Evolutionary conservation across 1,140 invertebrate species (phyloP).

Genomic region (Halesus radiatus): DNA sequence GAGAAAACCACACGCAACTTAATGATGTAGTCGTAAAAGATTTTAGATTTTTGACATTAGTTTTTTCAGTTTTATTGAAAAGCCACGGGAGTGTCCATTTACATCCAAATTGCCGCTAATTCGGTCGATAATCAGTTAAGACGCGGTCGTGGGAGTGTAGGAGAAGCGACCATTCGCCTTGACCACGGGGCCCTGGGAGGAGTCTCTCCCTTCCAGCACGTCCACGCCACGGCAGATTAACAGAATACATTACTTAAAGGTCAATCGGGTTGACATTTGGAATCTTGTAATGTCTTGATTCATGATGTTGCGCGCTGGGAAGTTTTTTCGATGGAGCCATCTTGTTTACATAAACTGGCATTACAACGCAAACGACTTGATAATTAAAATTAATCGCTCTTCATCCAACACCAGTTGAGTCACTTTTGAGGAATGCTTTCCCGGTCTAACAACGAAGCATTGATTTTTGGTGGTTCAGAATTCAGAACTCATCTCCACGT

Average conservation of each 20-base stretch:
- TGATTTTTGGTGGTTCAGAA: too few species aligned
- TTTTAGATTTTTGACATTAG: neutral
- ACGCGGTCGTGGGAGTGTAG: neutral
- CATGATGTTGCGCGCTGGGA: neutral
- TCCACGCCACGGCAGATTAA: neutral
- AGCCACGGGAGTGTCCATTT: neutral
- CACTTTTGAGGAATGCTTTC: neutral
- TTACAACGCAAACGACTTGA: neutral
- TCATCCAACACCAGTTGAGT: neutral
- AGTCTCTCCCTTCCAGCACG: neutral
- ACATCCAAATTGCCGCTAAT: constrained; percentile 13
- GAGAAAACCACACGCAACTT: too few species aligned
- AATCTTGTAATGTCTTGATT: constrained; percentile 9
- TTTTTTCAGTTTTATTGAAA: neutral
- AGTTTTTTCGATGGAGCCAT: neutral
- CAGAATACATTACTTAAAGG: constrained; percentile 27
- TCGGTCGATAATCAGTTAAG: constrained; percentile 20
- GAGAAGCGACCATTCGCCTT: neutral
- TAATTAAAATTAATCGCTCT: neutral
- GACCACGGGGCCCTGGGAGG: neutral
- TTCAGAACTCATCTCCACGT: too few species aligned
- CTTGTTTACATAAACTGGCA: constrained; percentile 4
- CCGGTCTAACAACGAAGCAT: too few species aligned
- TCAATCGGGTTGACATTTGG: constrained; percentile 25
- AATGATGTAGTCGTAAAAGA: neutral